Evolutionary conservation across 2,888 invertebrate genomes (phyloP), one percentile per base, ranked within the genome.

Genomic region (Argyra leucocephala): DNA sequence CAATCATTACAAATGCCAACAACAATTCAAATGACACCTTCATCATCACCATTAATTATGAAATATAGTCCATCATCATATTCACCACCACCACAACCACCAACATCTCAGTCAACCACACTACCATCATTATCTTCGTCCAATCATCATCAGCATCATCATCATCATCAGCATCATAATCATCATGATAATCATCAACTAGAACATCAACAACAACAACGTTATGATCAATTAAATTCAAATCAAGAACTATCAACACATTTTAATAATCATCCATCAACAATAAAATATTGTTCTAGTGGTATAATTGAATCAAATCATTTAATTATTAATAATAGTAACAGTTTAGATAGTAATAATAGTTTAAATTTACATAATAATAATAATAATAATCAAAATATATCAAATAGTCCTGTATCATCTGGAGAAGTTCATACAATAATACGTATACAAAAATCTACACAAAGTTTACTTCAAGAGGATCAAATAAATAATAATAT

Each of bases 201-300:
- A 64, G 73, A 68, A 69, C 68, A 69, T 63, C 61, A 71, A 23
- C 64, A 74, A 61, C 21, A 63, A 65, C 68, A 21, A 57, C 66
- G 37, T 61, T 70, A 69, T 48, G 48, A 48, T 64, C 64, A 72
- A 23, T 63, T 71, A 63, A 70, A 73, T 6, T 66, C 72, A 1
- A 59, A 64, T 67, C n/a, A n/a, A n/a, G 67, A 67, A 61, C n/a
- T 71, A 67, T 36, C 64, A 68, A 26, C 68, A 74, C 64, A 76
- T 73, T 68, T 69, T 1, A 69, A 76, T 68, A 79, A 79, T 62
- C 78, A 78, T 65, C 70, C 78, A 0, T 76, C 79, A 23, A 79
- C 78, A 12, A 79, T 79, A 12, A 79, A 79, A 70, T 79, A 77
- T 66, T 79, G 79, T 64, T 74, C 78, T 23, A 79, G 77, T 65